Evolutionary conservation across 2,888 invertebrate species (phyloP).

Genomic region (Podabrus alpinus): DNA sequence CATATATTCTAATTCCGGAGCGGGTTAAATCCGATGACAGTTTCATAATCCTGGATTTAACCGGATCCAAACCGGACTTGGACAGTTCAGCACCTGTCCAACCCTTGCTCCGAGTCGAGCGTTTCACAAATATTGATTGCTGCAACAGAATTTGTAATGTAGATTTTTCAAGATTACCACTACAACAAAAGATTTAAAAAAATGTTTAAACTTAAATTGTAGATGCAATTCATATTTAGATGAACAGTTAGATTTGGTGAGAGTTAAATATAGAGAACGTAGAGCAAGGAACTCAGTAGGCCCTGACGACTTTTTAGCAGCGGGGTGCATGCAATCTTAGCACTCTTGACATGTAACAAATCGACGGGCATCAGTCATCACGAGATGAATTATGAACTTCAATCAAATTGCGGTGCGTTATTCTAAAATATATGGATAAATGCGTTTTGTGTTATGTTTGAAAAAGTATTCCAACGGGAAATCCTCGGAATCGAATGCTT

Average conservation of each 20-base stretch:
- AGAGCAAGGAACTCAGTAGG: conserved; percentile 42
- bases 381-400: conserved; percentile 46
- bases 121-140: neutral
- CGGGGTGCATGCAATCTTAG: conserved; percentile 52
- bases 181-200: neutral
- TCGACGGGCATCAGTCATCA: conserved; percentile 54
- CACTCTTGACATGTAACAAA: conserved; percentile 54
- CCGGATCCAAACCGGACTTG: conserved; percentile 29
- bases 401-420: conserved; percentile 27
- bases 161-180: neutral
- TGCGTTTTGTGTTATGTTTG: conserved; percentile 10
- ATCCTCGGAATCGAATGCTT: neutral
- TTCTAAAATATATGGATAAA: conserved; percentile 22
- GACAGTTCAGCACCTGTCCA: conserved; percentile 29
- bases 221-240: neutral
- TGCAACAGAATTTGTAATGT: neutral
- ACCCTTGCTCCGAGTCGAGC: conserved; percentile 6
- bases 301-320: conserved; percentile 52
- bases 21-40: conserved; percentile 36
- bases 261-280: conserved; percentile 12
- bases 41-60: conserved; percentile 36
- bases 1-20: conserved; percentile 18
- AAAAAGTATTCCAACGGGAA: neutral
- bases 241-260: conserved; percentile 16
- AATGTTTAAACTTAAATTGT: neutral